Evolutionary conservation across 1,140 invertebrate genomes (phyloP).

Genomic region (Cydia fagiglandana): DNA sequence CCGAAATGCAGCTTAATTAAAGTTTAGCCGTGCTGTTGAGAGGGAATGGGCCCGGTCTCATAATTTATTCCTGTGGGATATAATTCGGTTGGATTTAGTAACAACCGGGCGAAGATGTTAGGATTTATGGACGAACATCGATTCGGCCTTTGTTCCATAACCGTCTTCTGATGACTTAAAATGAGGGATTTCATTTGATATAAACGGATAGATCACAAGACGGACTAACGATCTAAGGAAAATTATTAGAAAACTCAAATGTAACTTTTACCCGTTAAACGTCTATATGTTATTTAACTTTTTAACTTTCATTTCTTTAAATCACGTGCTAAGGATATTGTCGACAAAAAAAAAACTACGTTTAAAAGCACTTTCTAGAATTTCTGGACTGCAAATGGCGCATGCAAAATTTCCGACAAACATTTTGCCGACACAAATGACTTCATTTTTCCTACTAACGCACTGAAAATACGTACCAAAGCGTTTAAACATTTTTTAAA

Average conservation of each 20-base stretch:
- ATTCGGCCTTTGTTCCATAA: slow-evolving; percentile 17
- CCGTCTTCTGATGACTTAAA: neutral
- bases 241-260: no score
- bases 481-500: neutral
- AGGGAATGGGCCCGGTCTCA: slow-evolving; percentile 56
- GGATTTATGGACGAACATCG: slow-evolving; percentile 33
- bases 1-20: slow-evolving; percentile 72
- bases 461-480: neutral
- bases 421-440: slow-evolving; percentile 1
- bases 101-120: slow-evolving; percentile 48
- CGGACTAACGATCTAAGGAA: no score
- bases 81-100: slow-evolving; percentile 66
- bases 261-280: no score
- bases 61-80: slow-evolving; percentile 69
- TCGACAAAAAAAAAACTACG: no score
- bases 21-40: slow-evolving; percentile 60
- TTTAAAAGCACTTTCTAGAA: neutral
- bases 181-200: neutral
- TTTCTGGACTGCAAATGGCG: neutral
- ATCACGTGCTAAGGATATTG: no score
- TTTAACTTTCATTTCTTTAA: no score
- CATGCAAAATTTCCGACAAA: neutral
- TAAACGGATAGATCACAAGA: neutral
- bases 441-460: slow-evolving; percentile 19
- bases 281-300: no score